Evolutionary conservation across 2,888 invertebrate species (phyloP).

Genomic region (Hypolimnas misippus): DNA sequence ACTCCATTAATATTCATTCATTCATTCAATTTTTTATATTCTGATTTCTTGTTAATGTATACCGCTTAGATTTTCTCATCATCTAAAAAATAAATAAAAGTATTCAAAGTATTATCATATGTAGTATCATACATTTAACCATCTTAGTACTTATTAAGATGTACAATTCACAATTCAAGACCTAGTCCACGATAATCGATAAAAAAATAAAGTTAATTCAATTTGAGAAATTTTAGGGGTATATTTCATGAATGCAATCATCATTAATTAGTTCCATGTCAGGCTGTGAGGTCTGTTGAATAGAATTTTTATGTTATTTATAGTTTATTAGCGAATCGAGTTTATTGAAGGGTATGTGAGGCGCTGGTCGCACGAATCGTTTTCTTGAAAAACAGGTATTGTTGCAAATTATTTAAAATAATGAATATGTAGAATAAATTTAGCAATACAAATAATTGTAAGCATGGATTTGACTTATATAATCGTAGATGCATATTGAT

Average conservation of each 20-base stretch:
- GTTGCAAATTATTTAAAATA: conserved; percentile 19
- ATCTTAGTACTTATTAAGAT: conserved; percentile 9
- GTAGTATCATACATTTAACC: background rate
- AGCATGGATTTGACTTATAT: conserved; percentile 14
- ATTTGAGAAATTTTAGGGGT: conserved; percentile 44
- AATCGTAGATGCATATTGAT: background rate
- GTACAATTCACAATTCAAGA: background rate
- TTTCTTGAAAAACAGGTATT: conserved; percentile 41
- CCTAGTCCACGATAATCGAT: background rate
- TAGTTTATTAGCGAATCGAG: conserved; percentile 43
- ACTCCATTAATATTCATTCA: background rate
- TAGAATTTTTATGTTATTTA: conserved; percentile 31
- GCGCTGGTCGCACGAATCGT: conserved; percentile 69
- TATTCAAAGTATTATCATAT: background rate
- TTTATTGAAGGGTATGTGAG: conserved; percentile 43
- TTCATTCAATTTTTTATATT: background rate
- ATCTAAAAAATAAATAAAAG: background rate
- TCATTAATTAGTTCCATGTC: conserved; percentile 50
- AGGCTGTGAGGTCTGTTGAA: conserved; percentile 64
- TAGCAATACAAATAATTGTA: conserved; percentile 3
- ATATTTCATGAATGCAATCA: conserved; percentile 49
- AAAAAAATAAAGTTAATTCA: background rate
- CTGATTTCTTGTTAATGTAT: background rate
- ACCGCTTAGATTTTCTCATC: background rate
- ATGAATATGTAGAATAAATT: background rate